Conservation (phyloP, 2,888 invertebrate species). For the Nyleta sp. region DNA sequence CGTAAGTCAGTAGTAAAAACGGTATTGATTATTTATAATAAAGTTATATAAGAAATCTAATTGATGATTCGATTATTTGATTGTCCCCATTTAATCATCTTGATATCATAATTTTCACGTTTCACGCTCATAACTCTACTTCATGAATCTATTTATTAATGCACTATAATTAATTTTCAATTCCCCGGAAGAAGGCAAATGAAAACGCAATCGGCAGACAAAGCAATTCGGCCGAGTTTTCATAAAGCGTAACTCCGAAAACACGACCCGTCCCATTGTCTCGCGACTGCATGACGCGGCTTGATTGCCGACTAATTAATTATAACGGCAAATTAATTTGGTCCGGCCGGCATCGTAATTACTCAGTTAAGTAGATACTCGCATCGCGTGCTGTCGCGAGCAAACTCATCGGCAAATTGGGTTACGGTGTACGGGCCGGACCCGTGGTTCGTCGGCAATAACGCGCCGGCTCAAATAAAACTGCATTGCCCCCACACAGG, state of each 20-base stretch:
- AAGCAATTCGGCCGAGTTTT: not conserved
- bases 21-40: too few species aligned
- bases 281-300: slow-evolving; percentile 38
- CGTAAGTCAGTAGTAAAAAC: too few species aligned
- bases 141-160: too few species aligned
- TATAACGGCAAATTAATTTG: slow-evolving; percentile 74
- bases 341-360: slow-evolving; percentile 70
- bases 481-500: too few species aligned
- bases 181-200: not conserved
- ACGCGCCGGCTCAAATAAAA: slow-evolving; percentile 43
- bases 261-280: not conserved
- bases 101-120: too few species aligned
- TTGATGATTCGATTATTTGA: too few species aligned
- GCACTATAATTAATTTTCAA: not conserved
- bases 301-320: slow-evolving; percentile 70
- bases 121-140: too few species aligned
- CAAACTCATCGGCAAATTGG: slow-evolving; percentile 71
- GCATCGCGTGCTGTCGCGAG: too few species aligned
- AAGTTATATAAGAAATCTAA: too few species aligned
- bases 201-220: not conserved
- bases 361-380: slow-evolving; percentile 71
- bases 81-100: too few species aligned
- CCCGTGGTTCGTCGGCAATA: slow-evolving; percentile 7
- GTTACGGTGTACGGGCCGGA: slow-evolving; percentile 69
- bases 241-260: not conserved